A percentile compares a stretch with the other conserved stretches of the same genome.
These are phyloP conservation scores for Clarias magur DNA, from an alignment of 2,113 vertebrate species.

Conservation along the genomic window DNA sequence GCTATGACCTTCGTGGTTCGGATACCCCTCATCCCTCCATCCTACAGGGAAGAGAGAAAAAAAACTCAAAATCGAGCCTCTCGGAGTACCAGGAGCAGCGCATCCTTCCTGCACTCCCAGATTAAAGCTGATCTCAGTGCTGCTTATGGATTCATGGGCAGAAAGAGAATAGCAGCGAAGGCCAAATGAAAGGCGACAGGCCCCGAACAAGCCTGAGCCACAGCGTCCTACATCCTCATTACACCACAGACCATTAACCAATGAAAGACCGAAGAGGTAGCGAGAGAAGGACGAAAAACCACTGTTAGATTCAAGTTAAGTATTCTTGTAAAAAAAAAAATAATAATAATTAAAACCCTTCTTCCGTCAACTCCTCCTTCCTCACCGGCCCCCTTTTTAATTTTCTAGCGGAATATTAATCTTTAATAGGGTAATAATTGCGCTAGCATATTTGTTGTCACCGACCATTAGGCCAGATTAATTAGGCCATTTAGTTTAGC, in stretches of 20 bases:
- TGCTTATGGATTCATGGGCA: conserved; percentile 61
- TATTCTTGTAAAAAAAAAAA: neutral
- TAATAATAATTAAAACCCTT: conserved; percentile 7
- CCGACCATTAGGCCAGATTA: conserved; percentile 79
- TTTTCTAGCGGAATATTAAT: conserved; percentile 74
- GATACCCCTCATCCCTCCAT: neutral
- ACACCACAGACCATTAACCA: conserved; percentile 40
- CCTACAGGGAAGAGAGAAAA: neutral
- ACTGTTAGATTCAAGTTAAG: conserved; percentile 21
- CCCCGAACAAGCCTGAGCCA: conserved; percentile 46
- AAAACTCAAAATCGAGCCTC: neutral
- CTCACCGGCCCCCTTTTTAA: conserved; percentile 67
- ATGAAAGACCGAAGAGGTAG: conserved; percentile 15
- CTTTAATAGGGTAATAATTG: conserved; percentile 81
- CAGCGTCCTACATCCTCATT: conserved; percentile 31
- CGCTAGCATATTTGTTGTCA: conserved; percentile 81
- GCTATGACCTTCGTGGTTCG: conserved; percentile 5
- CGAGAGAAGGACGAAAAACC: neutral
- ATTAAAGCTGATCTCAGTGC: conserved; percentile 61
- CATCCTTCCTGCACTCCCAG: conserved; percentile 26
- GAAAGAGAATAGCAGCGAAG: conserved; percentile 43
- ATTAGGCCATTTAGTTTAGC: conserved; percentile 80
- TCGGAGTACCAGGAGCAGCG: neutral
- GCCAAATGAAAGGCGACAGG: conserved; percentile 63
- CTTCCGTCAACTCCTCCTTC: conserved; percentile 34